phyloP scores from a whole-genome alignment of 1,140 invertebrate species.

The Drosophila setifemur region DNA sequence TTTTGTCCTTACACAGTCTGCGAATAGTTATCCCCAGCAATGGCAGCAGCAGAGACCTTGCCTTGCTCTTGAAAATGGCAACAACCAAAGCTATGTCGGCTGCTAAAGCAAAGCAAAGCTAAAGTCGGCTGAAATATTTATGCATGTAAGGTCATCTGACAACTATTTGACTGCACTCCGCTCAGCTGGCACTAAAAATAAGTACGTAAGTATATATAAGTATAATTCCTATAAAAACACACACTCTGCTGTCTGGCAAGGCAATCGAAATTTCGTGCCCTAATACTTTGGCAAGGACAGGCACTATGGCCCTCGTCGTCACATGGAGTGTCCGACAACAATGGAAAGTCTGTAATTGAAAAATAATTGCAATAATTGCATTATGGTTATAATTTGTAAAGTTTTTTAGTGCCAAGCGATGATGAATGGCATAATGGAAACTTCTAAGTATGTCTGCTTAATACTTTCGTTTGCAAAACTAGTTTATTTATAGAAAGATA shows the following conservation, averaged over 20 bases:
- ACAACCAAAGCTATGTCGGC: conserved; percentile 51
- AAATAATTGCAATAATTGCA: conserved; percentile 73
- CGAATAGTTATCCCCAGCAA: conserved; percentile 38
- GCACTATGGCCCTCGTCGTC: conserved; percentile 17
- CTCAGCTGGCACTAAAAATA: conserved; percentile 70
- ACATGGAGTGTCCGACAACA: conserved; percentile 28
- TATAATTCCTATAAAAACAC: conserved; percentile 16
- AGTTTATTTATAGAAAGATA: too few relatives aligned
- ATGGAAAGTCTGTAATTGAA: conserved; percentile 62
- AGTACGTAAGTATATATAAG: conserved; percentile 35
- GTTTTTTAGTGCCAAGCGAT: neutral
- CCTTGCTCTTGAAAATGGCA: conserved; percentile 75
- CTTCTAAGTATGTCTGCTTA: neutral
- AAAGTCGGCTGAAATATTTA: conserved; percentile 70
- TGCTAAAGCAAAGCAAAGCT: conserved; percentile 59
- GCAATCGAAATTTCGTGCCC: conserved; percentile 35
- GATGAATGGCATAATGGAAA: conserved; percentile 2
- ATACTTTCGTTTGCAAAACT: too few relatives aligned
- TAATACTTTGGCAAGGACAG: conserved; percentile 66
- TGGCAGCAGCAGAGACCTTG: conserved; percentile 50
- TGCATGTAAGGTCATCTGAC: conserved; percentile 72
- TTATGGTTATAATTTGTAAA: conserved; percentile 13
- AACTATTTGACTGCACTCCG: conserved; percentile 64
- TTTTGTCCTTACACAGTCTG: conserved; percentile 57
- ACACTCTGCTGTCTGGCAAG: conserved; percentile 13